Evolutionary conservation across 1,140 invertebrate species (phyloP).

Genomic region (Prorops nasuta): DNA sequence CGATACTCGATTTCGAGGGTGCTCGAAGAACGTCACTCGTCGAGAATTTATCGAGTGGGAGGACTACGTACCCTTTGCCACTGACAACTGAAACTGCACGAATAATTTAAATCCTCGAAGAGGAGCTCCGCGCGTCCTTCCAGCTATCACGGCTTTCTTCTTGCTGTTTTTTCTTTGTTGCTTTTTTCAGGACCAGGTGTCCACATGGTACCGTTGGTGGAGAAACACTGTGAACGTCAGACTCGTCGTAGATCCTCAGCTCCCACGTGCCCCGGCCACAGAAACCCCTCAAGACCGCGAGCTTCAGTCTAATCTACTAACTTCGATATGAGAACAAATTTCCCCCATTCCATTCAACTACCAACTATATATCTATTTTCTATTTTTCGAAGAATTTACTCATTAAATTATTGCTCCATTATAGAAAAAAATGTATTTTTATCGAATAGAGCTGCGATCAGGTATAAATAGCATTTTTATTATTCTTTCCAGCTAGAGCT

Average conservation of each 20-base stretch:
- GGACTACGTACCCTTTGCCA: constrained; percentile 24
- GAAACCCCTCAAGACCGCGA: constrained; percentile 29
- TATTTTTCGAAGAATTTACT: no score
- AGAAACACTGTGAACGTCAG: constrained; percentile 47
- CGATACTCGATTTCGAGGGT: no score
- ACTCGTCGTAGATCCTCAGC: constrained; percentile 40
- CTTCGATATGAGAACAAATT: no score
- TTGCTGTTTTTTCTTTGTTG: neutral
- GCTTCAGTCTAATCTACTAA: no score
- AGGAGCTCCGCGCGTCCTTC: constrained; percentile 1
- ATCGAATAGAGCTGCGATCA: no score
- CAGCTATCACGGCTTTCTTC: neutral
- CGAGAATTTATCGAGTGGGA: constrained; percentile 25
- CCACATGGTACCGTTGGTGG: constrained; percentile 57
- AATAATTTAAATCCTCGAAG: constrained; percentile 24
- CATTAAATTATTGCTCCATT: no score
- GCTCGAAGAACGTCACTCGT: constrained; percentile 17
- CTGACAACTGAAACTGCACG: constrained; percentile 25
- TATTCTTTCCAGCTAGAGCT: no score
- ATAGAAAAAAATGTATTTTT: no score
- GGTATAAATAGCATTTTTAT: no score
- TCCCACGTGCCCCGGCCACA: constrained; percentile 26
- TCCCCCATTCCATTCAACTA: no score
- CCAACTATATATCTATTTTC: no score
- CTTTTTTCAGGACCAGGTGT: constrained; percentile 47